Conservation (phyloP, 2,888 invertebrate genomes). For the Hemaris fuciformis region DNA sequence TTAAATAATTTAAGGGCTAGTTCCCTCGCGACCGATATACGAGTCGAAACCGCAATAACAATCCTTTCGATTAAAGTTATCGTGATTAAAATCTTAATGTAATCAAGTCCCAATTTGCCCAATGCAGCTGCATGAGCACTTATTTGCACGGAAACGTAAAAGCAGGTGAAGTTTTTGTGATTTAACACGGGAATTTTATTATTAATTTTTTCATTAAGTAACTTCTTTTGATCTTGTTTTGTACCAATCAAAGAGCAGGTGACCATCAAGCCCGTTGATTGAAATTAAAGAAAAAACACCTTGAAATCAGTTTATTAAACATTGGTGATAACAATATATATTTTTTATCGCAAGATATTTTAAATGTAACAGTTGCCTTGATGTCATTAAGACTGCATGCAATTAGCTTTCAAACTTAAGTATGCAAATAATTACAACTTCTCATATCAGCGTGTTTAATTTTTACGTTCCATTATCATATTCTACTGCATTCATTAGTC, state of each 20-base stretch:
- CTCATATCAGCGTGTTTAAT: background rate
- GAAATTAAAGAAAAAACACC: slow-evolving; percentile 1
- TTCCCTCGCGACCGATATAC: slow-evolving; percentile 58
- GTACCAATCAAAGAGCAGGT: background rate
- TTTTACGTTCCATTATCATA: slow-evolving; percentile 5
- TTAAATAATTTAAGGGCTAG: slow-evolving; percentile 17
- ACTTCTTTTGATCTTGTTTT: background rate
- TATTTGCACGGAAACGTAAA: background rate
- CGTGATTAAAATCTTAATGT: slow-evolving; percentile 62
- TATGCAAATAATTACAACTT: background rate
- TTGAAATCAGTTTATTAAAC: background rate
- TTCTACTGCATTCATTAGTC: slow-evolving; percentile 18
- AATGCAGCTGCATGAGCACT: slow-evolving; percentile 22
- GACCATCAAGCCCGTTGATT: background rate
- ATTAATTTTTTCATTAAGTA: background rate
- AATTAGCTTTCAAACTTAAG: background rate
- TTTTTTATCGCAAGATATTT: background rate
- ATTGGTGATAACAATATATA: background rate
- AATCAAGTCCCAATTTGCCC: slow-evolving; percentile 40
- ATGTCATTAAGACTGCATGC: background rate
- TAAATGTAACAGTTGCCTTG: background rate
- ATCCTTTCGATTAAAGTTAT: slow-evolving; percentile 41
- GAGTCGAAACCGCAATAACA: slow-evolving; percentile 43
- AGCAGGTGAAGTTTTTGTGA: slow-evolving; percentile 15
- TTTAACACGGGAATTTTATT: background rate